Conservation (phyloP, 1,140 invertebrate species). For the Penaeus indicus region DNA sequence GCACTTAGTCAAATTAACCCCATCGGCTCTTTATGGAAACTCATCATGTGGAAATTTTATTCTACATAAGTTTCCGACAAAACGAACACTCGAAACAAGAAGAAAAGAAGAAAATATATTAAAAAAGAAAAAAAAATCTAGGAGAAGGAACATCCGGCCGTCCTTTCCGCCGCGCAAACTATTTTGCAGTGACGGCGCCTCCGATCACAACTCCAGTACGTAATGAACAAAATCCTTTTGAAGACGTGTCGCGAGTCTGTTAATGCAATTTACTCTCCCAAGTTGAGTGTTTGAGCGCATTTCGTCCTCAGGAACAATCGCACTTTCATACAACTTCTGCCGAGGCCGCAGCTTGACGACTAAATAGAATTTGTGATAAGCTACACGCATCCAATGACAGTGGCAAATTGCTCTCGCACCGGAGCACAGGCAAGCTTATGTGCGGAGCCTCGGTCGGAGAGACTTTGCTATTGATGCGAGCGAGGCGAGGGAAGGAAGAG, state of each 20-base stretch:
- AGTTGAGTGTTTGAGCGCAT: constrained; percentile 18
- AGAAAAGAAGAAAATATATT: too few species aligned
- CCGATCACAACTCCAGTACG: not conserved
- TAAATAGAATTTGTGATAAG: constrained; percentile 61
- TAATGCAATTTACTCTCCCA: constrained; percentile 30
- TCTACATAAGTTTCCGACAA: too few species aligned
- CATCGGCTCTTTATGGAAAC: too few species aligned
- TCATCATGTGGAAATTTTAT: too few species aligned
- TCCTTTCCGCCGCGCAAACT: too few species aligned
- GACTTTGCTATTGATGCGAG: constrained; percentile 16
- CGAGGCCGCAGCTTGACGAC: constrained; percentile 47
- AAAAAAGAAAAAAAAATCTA: too few species aligned
- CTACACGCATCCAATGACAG: constrained; percentile 42
- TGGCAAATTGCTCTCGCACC: constrained; percentile 37
- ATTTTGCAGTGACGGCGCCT: not conserved
- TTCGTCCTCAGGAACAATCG: constrained; percentile 30
- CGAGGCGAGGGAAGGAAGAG: too few species aligned
- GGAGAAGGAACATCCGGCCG: too few species aligned
- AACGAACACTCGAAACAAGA: too few species aligned
- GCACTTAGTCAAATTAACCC: too few species aligned
- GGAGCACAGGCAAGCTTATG: not conserved
- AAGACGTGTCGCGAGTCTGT: constrained; percentile 26
- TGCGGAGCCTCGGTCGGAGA: not conserved
- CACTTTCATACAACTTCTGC: constrained; percentile 43
- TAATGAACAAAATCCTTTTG: constrained; percentile 21